Base-by-base conservation (phyloP, 2,888 invertebrate genomes). In the Eulithis testata region DNA sequence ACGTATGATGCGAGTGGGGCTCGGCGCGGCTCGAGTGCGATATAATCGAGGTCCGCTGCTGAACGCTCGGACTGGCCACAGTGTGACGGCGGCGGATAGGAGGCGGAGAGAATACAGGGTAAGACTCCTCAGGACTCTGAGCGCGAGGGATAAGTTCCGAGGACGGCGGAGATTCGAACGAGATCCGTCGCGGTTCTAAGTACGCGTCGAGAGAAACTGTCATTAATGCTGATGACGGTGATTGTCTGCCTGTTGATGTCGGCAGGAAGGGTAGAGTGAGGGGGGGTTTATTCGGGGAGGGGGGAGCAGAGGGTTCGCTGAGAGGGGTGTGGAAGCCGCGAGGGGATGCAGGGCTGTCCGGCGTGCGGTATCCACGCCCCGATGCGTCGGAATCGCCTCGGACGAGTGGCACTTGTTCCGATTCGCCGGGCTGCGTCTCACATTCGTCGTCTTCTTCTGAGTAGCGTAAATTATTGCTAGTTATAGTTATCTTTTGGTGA, bases 201-300 rank as follows among this genome's bases (percentile, higher is more conserved):
- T 97, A 98, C 27, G 96, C 97, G 73, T 98, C 98, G 40, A 97
- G 94, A 2, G 97, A 97, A 6, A 97, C 95, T 2, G 97, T 97
- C 94, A 97, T 95, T 6, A 97, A 94, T 0, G 97, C 97, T 0
- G 97, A 97, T 68, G 96, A 97, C 0, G 97, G 97, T 0, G 97
- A 97, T 0, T 96, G 95, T 12, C 87, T 90, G 45, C 80, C 86
- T 12, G 79, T 86, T 0, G 87, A 83, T 4, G 76, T 76, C 2
- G 85, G 82, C 4, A 87, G 72, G 77, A 87, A 94, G 93, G 85
- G 92, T 49, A 80, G 86, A 95, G 31, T 96, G 95, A 80, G 95
- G 94, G 12, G 96, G 3, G 81, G 81, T 12, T 79, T 81, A 81
- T 82, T 86, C 79, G 93, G 95, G 40, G 91, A 85, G 9, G 89